Percentiles rank a stretch among this genome's conserved stretches.
These are phyloP conservation scores for Epinephelus malabaricus DNA, from an alignment of 2,797 vertebrate species.

Conservation along the genomic window DNA sequence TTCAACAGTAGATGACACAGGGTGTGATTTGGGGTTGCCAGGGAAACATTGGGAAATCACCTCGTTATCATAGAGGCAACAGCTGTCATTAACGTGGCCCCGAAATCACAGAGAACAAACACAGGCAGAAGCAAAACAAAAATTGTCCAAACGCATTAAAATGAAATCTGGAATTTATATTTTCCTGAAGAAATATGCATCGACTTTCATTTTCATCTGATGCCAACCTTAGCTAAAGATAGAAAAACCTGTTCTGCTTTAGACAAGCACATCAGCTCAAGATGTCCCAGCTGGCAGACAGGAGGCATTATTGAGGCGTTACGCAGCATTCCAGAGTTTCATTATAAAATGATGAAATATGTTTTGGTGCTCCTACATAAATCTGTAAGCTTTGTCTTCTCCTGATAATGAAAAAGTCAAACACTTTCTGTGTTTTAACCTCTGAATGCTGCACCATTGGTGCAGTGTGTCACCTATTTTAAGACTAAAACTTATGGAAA, in stretches of 20 bases:
- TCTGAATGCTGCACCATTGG: not conserved
- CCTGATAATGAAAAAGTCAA: conserved; percentile 8
- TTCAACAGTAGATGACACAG: conserved; percentile 25
- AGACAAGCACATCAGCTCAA: conserved; percentile 42
- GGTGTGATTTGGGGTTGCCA: conserved; percentile 73
- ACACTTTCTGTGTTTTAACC: not conserved
- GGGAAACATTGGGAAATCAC: conserved; percentile 78
- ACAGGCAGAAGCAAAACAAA: conserved; percentile 8
- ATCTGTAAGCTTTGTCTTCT: not conserved
- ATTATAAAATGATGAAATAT: not conserved
- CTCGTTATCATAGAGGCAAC: conserved; percentile 61
- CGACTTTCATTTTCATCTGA: conserved; percentile 54
- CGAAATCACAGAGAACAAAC: conserved; percentile 53
- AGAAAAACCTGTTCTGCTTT: conserved; percentile 40
- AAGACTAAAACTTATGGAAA: conserved; percentile 50
- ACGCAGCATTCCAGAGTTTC: conserved; percentile 7
- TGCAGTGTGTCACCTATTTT: conserved; percentile 42
- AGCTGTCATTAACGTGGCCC: conserved; percentile 64
- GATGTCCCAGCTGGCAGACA: conserved; percentile 59
- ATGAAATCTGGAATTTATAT: conserved; percentile 46
- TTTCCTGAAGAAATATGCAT: conserved; percentile 23
- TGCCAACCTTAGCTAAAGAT: conserved; percentile 53
- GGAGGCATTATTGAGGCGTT: conserved; percentile 23
- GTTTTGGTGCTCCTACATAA: not conserved
- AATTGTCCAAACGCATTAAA: conserved; percentile 13